Evolutionary conservation across 2,888 invertebrate genomes (phyloP).

Genomic region (Spialia ferax): DNA sequence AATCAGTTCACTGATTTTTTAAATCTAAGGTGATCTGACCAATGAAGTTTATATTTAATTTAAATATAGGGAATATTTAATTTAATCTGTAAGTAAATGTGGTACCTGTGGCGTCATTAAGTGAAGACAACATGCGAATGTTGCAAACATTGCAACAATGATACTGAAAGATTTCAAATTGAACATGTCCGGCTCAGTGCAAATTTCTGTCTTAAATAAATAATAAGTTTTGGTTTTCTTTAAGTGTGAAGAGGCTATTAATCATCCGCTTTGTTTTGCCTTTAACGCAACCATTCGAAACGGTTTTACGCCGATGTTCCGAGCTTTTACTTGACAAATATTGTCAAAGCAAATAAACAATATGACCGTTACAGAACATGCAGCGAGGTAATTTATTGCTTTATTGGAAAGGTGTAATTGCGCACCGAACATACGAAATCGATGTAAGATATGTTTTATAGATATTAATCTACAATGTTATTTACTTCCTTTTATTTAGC

Average conservation of each 20-base stretch:
- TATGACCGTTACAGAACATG: slow-evolving; percentile 10
- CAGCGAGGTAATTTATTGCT: slow-evolving; percentile 28
- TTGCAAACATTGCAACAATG: slow-evolving; percentile 6
- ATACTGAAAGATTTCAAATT: slow-evolving; percentile 1
- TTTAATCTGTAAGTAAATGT: too few relatives aligned
- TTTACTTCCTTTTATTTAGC: too few relatives aligned
- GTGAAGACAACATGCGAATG: neutral
- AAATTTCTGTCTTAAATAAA: slow-evolving; percentile 12
- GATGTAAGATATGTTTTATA: too few relatives aligned
- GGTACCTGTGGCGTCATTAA: too few relatives aligned
- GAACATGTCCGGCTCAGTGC: neutral
- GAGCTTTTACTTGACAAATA: slow-evolving; percentile 38
- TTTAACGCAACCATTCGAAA: slow-evolving; percentile 37
- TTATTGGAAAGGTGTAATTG: slow-evolving; percentile 19
- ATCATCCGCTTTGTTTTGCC: slow-evolving; percentile 34
- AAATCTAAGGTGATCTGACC: too few relatives aligned
- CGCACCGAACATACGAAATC: too few relatives aligned
- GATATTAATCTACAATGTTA: too few relatives aligned
- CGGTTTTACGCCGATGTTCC: slow-evolving; percentile 21
- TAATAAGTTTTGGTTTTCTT: slow-evolving; percentile 24
- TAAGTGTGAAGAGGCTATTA: slow-evolving; percentile 31
- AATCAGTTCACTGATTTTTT: too few relatives aligned
- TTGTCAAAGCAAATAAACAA: slow-evolving; percentile 32
- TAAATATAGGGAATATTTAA: too few relatives aligned
- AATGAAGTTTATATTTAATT: too few relatives aligned